Percentiles rank a stretch among this genome's conserved stretches.
Evolutionary conservation across 2,113 vertebrate species (phyloP).

Genomic region (Chaetodon trifascialis): DNA sequence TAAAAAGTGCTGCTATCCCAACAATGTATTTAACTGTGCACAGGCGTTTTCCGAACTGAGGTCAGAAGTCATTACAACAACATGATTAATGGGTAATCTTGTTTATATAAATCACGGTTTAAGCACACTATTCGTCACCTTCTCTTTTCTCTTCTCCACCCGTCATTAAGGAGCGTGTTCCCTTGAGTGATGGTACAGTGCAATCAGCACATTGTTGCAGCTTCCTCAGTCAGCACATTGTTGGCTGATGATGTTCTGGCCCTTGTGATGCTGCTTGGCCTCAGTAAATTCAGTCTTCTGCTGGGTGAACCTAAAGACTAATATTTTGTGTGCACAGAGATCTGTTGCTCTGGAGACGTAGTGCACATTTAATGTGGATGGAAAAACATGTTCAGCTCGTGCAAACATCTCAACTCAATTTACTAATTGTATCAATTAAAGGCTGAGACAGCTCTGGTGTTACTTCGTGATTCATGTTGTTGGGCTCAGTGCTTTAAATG

Average conservation of each 20-base stretch:
- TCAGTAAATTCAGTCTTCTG: conserved; percentile 46
- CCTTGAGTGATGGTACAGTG: conserved; percentile 77
- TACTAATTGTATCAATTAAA: background rate
- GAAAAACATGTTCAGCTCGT: background rate
- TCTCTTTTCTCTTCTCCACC: conserved; percentile 74
- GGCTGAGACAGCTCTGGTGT: background rate
- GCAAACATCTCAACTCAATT: conserved; percentile 10
- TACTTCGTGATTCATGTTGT: background rate
- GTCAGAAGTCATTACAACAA: conserved; percentile 73
- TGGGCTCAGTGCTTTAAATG: background rate
- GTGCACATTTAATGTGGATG: background rate
- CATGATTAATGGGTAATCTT: conserved; percentile 75
- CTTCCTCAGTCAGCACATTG: conserved; percentile 76
- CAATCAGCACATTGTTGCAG: conserved; percentile 76
- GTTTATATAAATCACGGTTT: conserved; percentile 77
- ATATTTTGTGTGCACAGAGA: background rate
- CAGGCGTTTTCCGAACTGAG: conserved; percentile 34
- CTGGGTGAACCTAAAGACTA: conserved; percentile 27
- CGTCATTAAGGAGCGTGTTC: conserved; percentile 74
- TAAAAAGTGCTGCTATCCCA: conserved; percentile 46
- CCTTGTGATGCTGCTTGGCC: conserved; percentile 38
- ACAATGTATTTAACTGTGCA: conserved; percentile 62
- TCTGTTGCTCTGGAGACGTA: background rate
- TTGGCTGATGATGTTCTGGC: conserved; percentile 53
- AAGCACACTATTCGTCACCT: conserved; percentile 73